These are phyloP conservation scores for Rhimphoctona megacephalus DNA, from an alignment of 2,888 invertebrate genomes.

Conservation along the genomic window DNA sequence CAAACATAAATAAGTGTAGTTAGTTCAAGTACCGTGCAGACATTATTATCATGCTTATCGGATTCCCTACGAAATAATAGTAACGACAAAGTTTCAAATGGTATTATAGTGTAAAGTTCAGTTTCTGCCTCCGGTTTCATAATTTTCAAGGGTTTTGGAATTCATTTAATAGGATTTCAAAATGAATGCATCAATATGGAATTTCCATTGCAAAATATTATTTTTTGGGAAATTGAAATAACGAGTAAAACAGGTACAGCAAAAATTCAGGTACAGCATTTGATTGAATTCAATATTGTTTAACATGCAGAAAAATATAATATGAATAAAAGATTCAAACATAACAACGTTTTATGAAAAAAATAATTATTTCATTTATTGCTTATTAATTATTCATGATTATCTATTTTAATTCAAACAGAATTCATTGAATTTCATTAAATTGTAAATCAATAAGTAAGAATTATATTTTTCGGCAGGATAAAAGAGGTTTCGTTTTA, in stretches of 20 bases:
- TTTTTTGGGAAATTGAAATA: background rate
- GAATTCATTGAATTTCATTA: background rate
- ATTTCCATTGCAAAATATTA: background rate
- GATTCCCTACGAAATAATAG: slow-evolving; percentile 30
- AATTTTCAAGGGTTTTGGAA: background rate
- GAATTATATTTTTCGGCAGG: background rate
- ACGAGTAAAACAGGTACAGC: background rate
- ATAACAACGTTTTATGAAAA: too few species aligned
- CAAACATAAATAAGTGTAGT: background rate
- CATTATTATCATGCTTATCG: slow-evolving; percentile 31
- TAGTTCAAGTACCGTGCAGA: background rate
- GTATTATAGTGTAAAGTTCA: background rate
- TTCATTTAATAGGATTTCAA: background rate
- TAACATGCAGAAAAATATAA: background rate
- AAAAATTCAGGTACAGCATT: background rate
- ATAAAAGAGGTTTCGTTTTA: background rate
- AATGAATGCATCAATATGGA: background rate
- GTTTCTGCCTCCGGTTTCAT: background rate
- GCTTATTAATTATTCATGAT: background rate
- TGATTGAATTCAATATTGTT: background rate
- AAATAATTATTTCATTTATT: background rate
- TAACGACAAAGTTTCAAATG: slow-evolving; percentile 44
- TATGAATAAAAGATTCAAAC: background rate
- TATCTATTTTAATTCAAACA: background rate
- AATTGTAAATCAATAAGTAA: background rate